phyloP scores from a whole-genome alignment of 2,888 invertebrate genomes.

The Ornithoptera priamus region DNA sequence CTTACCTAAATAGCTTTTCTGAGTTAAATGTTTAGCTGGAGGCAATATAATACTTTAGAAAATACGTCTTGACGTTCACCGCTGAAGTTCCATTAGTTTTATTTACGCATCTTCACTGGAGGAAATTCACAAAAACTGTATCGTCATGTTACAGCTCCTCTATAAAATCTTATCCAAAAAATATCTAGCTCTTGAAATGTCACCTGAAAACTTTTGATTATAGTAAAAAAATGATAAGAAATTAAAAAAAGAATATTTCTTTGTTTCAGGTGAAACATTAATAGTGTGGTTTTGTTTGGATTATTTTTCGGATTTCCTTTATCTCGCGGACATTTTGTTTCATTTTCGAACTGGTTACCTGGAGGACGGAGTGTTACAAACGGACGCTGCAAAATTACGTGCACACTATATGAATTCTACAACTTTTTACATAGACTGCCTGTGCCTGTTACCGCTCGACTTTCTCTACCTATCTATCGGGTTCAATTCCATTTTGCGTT shows the following conservation, averaged over 20 bases:
- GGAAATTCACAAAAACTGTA: not conserved
- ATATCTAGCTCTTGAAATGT: not conserved
- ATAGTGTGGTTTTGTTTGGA: conserved; percentile 98
- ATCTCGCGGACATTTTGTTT: conserved; percentile 97
- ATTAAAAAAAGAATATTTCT: not conserved
- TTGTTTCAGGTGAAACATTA: conserved; percentile 88
- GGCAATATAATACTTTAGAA: conserved; percentile 56
- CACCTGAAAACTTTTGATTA: conserved; percentile 38
- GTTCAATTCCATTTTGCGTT: conserved; percentile 96
- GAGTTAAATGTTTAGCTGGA: conserved; percentile 50
- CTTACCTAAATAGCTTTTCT: conserved; percentile 64
- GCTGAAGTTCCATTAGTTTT: conserved; percentile 51
- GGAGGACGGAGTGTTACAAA: conserved; percentile 98
- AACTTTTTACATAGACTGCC: conserved; percentile 98
- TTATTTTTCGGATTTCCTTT: conserved; percentile 97
- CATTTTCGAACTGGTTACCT: conserved; percentile 98
- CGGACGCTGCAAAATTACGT: conserved; percentile 94
- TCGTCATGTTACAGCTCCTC: not conserved
- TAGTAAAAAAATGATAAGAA: conserved; percentile 34
- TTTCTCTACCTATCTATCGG: conserved; percentile 98
- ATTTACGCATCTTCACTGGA: conserved; percentile 38
- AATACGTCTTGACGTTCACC: conserved; percentile 46
- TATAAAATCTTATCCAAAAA: not conserved
- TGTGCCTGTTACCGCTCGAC: conserved; percentile 98
- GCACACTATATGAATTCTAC: conserved; percentile 99